Conservation (phyloP, 2,797 vertebrate genomes). For the Australoheros facetus region DNA sequence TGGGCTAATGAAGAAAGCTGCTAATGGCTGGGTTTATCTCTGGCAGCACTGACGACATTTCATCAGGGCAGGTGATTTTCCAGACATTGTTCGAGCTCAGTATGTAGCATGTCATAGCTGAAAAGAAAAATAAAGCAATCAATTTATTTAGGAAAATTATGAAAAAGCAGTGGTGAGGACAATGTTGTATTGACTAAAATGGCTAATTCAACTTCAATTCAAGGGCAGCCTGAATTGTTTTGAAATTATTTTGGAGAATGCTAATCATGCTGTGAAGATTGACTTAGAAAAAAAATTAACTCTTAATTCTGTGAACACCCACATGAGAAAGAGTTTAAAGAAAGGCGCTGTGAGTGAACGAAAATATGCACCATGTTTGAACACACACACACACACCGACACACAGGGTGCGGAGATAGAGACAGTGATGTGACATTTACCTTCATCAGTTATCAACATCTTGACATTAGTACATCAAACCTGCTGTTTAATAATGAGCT, state of each 20-base stretch:
- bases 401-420: conserved; percentile 41
- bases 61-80: conserved; percentile 72
- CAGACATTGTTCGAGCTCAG: conserved; percentile 56
- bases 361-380: conserved; percentile 23
- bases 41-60: conserved; percentile 71
- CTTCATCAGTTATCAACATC: conserved; percentile 75
- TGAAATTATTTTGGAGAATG: conserved; percentile 14
- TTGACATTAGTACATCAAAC: conserved; percentile 76
- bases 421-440: conserved; percentile 77
- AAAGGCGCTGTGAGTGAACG: conserved; percentile 3
- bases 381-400: conserved; percentile 11
- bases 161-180: conserved; percentile 2
- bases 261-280: conserved; percentile 32
- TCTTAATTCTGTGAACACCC: conserved; percentile 18
- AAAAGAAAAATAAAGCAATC: conserved; percentile 9
- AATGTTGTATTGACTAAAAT: conserved; percentile 27
- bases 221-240: conserved; percentile 40
- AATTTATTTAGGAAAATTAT: conserved; percentile 30
- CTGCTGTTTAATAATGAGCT: conserved; percentile 74
- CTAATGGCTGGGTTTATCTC: conserved; percentile 78
- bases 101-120: conserved; percentile 32
- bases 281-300: neutral
- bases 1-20: conserved; percentile 82
- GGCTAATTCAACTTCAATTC: conserved; percentile 27
- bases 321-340: conserved; percentile 25